Evolutionary conservation across 1,140 invertebrate species (phyloP).

Genomic region (Drosophila sucinea): DNA sequence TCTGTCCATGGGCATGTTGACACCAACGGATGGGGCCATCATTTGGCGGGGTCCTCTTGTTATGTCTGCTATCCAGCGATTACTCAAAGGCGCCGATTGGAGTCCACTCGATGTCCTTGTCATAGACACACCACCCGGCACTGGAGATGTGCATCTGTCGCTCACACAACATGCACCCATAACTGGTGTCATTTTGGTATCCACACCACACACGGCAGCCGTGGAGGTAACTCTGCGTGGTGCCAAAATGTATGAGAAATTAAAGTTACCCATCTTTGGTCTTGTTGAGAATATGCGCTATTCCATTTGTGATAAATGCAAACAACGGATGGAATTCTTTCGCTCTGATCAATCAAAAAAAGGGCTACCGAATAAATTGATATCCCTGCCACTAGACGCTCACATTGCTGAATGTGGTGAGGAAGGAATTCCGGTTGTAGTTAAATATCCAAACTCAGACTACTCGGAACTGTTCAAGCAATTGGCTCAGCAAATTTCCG

Average conservation of each 20-base stretch:
- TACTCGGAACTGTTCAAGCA: conserved; percentile 62
- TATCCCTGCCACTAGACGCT: conserved; percentile 90
- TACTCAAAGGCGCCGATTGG: conserved; percentile 93
- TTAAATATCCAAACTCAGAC: conserved; percentile 86
- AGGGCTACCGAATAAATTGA: conserved; percentile 84
- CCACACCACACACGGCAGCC: conserved; percentile 93
- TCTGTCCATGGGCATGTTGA: conserved; percentile 96
- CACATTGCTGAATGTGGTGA: conserved; percentile 89
- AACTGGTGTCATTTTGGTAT: conserved; percentile 90
- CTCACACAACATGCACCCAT: conserved; percentile 94
- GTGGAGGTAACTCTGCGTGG: conserved; percentile 91
- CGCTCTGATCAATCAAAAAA: conserved; percentile 84
- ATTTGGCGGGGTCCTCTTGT: conserved; percentile 97
- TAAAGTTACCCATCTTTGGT: conserved; percentile 91
- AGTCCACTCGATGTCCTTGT: conserved; percentile 91
- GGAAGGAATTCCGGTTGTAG: conserved; percentile 90
- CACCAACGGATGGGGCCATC: conserved; percentile 90
- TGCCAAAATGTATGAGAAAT: conserved; percentile 91
- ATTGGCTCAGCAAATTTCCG: conserved; percentile 45
- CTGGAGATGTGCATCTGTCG: conserved; percentile 95
- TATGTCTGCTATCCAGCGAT: conserved; percentile 94
- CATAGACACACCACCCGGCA: conserved; percentile 95
- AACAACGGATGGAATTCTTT: conserved; percentile 86
- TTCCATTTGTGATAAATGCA: conserved; percentile 89
- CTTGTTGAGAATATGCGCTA: conserved; percentile 94